Conservation (phyloP, 1,140 invertebrate species). For the Ephestia elutella region DNA sequence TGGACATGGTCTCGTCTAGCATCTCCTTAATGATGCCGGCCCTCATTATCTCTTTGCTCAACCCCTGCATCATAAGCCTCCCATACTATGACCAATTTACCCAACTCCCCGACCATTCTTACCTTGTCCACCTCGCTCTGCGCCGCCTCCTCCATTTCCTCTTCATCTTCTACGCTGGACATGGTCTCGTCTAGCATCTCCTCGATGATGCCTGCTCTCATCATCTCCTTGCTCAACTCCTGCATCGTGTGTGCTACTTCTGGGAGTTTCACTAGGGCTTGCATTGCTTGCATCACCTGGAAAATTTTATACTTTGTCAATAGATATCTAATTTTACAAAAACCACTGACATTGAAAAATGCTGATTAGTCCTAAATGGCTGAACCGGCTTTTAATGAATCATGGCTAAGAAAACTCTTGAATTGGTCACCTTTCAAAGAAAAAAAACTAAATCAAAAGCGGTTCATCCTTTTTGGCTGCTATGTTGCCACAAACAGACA, state of each 20-base stretch:
- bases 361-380: too few species aligned
- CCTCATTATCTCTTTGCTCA: conserved; percentile 99
- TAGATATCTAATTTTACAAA: too few species aligned
- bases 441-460: background rate
- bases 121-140: conserved; percentile 95
- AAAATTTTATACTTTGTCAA: conserved; percentile 5
- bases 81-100: too few species aligned
- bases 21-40: conserved; percentile 99
- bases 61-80: conserved; percentile 96
- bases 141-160: conserved; percentile 94
- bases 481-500: too few species aligned
- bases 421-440: too few species aligned
- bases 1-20: conserved; percentile 98
- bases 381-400: too few species aligned
- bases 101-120: too few species aligned
- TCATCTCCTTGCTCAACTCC: conserved; percentile 99
- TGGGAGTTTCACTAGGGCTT: conserved; percentile 89
- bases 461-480: too few species aligned
- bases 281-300: conserved; percentile 96
- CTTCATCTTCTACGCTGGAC: conserved; percentile 90
- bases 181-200: conserved; percentile 99
- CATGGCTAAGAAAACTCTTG: too few species aligned
- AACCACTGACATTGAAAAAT: too few species aligned
- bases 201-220: conserved; percentile 99
- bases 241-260: conserved; percentile 97